Evolutionary conservation across 2,113 vertebrate species (phyloP).

Genomic region (Lampris megalopsis): DNA sequence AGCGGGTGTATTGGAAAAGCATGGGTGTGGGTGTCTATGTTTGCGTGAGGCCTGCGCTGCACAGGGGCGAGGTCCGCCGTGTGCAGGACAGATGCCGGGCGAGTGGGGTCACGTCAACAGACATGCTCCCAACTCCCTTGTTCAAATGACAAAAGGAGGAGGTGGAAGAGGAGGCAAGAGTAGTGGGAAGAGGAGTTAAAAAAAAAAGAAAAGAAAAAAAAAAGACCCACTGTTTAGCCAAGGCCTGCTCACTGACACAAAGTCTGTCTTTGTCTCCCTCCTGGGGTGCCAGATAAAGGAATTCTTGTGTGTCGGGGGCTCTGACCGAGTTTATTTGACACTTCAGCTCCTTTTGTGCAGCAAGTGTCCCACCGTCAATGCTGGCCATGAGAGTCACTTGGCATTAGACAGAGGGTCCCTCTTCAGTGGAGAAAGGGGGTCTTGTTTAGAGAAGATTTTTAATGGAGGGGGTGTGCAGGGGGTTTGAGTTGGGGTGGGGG

Average conservation of each 20-base stretch:
- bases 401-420: constrained; percentile 95
- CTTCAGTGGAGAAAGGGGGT: constrained; percentile 94
- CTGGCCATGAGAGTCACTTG: constrained; percentile 94
- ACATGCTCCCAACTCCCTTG: constrained; percentile 59
- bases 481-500: constrained; percentile 41
- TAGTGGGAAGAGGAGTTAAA: constrained; percentile 60
- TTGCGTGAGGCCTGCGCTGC: not conserved
- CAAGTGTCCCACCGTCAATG: constrained; percentile 92
- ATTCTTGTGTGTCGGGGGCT: constrained; percentile 89
- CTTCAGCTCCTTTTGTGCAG: constrained; percentile 91
- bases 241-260: constrained; percentile 87
- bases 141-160: constrained; percentile 68
- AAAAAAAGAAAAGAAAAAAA: constrained; percentile 53
- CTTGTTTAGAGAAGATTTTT: constrained; percentile 92
- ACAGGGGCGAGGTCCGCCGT: constrained; percentile 27
- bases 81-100: constrained; percentile 58
- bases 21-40: constrained; percentile 17
- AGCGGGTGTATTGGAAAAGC: not conserved
- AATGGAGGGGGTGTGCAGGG: constrained; percentile 83
- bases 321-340: constrained; percentile 94
- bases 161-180: constrained; percentile 71
- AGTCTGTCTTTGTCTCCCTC: constrained; percentile 89
- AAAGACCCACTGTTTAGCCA: constrained; percentile 79
- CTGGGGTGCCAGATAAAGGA: constrained; percentile 90
- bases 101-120: constrained; percentile 59